Base-by-base conservation (phyloP, 53 echinoderm and acorn worm genomes). In the Pentamera pediparva region DNA sequence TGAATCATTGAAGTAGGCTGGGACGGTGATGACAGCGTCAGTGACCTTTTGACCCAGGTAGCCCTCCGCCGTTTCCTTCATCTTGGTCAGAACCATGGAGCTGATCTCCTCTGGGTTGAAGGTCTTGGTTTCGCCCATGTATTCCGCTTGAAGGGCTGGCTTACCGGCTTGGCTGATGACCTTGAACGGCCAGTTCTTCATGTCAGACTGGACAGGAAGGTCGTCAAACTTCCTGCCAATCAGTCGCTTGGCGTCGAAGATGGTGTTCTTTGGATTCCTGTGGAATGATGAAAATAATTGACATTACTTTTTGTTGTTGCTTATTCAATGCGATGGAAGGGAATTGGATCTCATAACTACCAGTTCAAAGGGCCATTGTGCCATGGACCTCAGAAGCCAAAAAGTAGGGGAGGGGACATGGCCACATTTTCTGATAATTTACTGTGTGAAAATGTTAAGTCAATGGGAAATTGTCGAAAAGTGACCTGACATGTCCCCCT, bases 91-190 rank as follows among this genome's bases (percentile, higher is more conserved):
- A 2, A 92, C 92, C 92, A 92, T 92, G 20, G 92, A 92, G 80
- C 92, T 92, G 71, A 92, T 73, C 54, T 92, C 92, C 51, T 92
- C 92, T 31, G 92, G 92, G 32, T 85, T 62, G 45, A 92, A 86
- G 6, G 82, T 86, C 62, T 89, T 92, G 29, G 35, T 59, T 35
- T 89, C 92, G 30, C 79, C 78, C 71, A 85, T 65, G 78, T 89
- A 83, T 60, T 89, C 76, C 18, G 76, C 83, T 43, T 75, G 54
- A 12, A 81, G 57, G 28, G 55, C 17, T 22, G 85, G 80, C 48
- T 81, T 86, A 35, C 86, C 86, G 20, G 39, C 86, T 34, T 37
- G 35, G 69, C 81, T 81, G 65, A 67, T 30, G 39, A 86, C 79
- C 29, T 31, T 75, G 37, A 80, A 86, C 13, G 81, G 86, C 81